phyloP scores from a whole-genome alignment of 2,888 invertebrate genomes.

The Syrphus vitripennis region DNA sequence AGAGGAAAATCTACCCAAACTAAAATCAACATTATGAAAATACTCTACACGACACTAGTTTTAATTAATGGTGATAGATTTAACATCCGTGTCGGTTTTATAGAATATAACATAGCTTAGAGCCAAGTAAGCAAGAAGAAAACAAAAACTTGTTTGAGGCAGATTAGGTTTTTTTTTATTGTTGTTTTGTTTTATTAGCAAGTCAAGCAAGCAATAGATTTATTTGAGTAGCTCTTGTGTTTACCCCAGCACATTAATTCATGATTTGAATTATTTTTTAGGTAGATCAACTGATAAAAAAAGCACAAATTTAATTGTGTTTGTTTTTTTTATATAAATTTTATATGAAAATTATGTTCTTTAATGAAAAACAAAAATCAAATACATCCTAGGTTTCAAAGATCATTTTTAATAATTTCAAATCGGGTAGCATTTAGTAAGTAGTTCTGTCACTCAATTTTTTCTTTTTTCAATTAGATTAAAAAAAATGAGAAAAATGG shows the following conservation, averaged over 20 bases:
- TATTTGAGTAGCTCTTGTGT: not conserved
- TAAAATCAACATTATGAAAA: not conserved
- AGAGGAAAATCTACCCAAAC: not conserved
- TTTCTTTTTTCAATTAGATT: no score
- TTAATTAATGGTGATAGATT: slow-evolving; percentile 19
- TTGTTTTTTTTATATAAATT: no score
- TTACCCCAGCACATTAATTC: not conserved
- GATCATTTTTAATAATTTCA: no score
- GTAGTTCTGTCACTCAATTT: no score
- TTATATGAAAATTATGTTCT: no score
- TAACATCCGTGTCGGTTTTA: slow-evolving; percentile 17
- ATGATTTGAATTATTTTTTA: not conserved
- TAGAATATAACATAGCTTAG: not conserved
- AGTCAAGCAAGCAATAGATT: not conserved
- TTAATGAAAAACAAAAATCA: no score
- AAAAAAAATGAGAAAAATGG: no score
- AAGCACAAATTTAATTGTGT: no score
- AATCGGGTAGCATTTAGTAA: no score
- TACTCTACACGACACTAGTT: not conserved
- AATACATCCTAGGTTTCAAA: no score
- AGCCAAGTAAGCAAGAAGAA: not conserved
- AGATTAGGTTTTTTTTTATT: not conserved
- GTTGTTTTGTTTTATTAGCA: not conserved
- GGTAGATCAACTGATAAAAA: not conserved
- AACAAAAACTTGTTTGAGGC: not conserved